A percentile compares a stretch with the other conserved stretches of the same genome.
Evolutionary conservation across 2,113 vertebrate genomes (phyloP).

Genomic region (Psittacara wagleri): DNA sequence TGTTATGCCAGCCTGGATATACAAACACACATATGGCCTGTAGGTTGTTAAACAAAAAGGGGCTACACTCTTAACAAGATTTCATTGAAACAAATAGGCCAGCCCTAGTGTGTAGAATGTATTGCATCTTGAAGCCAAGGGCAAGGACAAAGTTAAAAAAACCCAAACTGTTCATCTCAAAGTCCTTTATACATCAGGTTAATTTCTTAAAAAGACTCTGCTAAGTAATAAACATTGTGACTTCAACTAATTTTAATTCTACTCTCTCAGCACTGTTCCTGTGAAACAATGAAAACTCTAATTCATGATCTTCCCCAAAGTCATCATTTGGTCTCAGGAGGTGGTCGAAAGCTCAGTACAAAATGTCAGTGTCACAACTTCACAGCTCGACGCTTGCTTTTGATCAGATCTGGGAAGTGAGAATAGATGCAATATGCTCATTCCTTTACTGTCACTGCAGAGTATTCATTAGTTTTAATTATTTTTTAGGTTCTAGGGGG

Average conservation of each 20-base stretch:
- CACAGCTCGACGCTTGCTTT: slow-evolving; percentile 12
- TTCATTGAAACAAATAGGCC: not conserved
- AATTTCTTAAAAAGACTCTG: not conserved
- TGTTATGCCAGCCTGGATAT: not conserved
- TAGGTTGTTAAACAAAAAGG: not conserved
- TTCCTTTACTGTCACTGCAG: not conserved
- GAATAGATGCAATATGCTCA: slow-evolving; percentile 19
- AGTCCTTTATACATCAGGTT: not conserved
- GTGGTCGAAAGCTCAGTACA: slow-evolving; percentile 10
- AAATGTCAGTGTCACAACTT: slow-evolving; percentile 5
- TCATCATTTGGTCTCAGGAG: slow-evolving; percentile 42
- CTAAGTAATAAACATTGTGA: not conserved
- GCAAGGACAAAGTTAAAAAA: not conserved
- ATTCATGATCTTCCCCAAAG: slow-evolving; percentile 40
- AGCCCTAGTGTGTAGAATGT: not conserved
- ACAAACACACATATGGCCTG: rapidly evolving
- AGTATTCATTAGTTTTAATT: slow-evolving; percentile 74
- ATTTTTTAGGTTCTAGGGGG: slow-evolving; percentile 70
- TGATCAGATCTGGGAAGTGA: slow-evolving; percentile 34
- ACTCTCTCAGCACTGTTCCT: not conserved
- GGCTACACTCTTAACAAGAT: not conserved
- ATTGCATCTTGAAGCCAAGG: not conserved
- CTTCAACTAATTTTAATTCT: not conserved
- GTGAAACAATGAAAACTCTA: not conserved
- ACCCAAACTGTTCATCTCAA: not conserved